A percentile compares a stretch with the other conserved stretches of the same genome.
Conservation (phyloP, 2,113 vertebrate species). For the Menidia beryllina region DNA sequence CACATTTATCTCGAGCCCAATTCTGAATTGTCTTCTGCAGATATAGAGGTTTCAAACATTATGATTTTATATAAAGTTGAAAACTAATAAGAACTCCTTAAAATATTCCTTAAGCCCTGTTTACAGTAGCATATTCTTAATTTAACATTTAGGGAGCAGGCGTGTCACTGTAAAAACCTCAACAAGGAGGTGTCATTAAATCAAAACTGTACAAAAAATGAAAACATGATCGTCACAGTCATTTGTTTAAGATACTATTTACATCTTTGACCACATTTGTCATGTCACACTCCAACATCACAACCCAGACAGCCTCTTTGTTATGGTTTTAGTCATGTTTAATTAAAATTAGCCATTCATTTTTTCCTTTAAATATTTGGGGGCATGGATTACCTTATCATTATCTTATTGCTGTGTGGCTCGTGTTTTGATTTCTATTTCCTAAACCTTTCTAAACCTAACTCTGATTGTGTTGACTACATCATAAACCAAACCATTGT, state of each 20-base stretch:
- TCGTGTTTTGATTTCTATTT: slow-evolving; percentile 30
- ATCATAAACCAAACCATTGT: slow-evolving; percentile 47
- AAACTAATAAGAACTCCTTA: slow-evolving; percentile 32
- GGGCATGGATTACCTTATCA: slow-evolving; percentile 7
- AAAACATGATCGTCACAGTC: slow-evolving; percentile 80
- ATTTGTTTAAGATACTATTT: slow-evolving; percentile 73
- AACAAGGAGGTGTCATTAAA: slow-evolving; percentile 49
- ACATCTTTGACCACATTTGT: slow-evolving; percentile 72
- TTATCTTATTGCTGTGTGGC: slow-evolving; percentile 65
- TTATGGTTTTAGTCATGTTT: slow-evolving; percentile 10
- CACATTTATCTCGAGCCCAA: slow-evolving; percentile 31
- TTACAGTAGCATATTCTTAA: slow-evolving; percentile 37
- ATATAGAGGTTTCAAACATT: slow-evolving; percentile 23
- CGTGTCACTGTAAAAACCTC: slow-evolving; percentile 66
- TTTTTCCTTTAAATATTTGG: slow-evolving; percentile 5
- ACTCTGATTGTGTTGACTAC: slow-evolving; percentile 41
- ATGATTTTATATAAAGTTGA: slow-evolving; percentile 11
- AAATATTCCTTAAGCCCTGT: slow-evolving; percentile 43
- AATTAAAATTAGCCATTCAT: slow-evolving; percentile 9
- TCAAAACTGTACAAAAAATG: slow-evolving; percentile 66
- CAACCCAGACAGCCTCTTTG: slow-evolving; percentile 23
- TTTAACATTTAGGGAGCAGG: slow-evolving; percentile 50
- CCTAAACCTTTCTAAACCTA: slow-evolving; percentile 35
- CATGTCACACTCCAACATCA: slow-evolving; percentile 6
- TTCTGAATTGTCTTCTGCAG: slow-evolving; percentile 52